Conservation (phyloP, 2,888 invertebrate genomes). For the Barypeithes pellucidus region DNA sequence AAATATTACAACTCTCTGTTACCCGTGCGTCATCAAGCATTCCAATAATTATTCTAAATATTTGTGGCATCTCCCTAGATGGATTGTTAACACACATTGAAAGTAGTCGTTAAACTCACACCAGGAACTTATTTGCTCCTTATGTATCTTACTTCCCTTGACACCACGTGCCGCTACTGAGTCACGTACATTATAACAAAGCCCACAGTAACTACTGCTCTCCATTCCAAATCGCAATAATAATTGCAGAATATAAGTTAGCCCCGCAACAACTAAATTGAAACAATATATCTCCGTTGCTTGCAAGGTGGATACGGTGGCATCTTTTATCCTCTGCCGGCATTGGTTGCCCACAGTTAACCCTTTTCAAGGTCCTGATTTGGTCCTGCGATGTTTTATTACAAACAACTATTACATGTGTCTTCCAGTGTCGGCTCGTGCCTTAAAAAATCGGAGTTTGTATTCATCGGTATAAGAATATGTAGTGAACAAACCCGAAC, state of each 20-base stretch:
- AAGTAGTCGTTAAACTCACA: too few relatives aligned
- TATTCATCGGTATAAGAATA: too few relatives aligned
- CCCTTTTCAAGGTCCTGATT: background rate
- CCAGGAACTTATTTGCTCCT: background rate
- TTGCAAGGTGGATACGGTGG: constrained; percentile 15
- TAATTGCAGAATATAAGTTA: constrained; percentile 46
- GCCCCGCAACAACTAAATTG: constrained; percentile 42
- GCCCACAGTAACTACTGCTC: constrained; percentile 30
- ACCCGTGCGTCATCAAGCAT: too few relatives aligned
- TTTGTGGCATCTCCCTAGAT: too few relatives aligned
- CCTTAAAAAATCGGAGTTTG: too few relatives aligned
- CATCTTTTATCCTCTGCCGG: constrained; percentile 7
- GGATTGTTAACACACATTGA: too few relatives aligned
- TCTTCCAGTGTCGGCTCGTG: too few relatives aligned
- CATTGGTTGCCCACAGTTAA: background rate
- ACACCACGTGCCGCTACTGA: background rate
- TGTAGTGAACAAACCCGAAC: too few relatives aligned
- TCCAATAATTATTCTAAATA: too few relatives aligned
- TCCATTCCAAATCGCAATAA: constrained; percentile 34
- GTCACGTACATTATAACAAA: constrained; percentile 1
- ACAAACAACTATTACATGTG: background rate
- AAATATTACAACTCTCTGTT: too few relatives aligned
- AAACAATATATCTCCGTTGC: constrained; percentile 39
- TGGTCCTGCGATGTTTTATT: background rate
- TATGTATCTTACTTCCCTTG: background rate